Conservation (phyloP, 2,888 invertebrate species). For the Heliconius aoede region DNA sequence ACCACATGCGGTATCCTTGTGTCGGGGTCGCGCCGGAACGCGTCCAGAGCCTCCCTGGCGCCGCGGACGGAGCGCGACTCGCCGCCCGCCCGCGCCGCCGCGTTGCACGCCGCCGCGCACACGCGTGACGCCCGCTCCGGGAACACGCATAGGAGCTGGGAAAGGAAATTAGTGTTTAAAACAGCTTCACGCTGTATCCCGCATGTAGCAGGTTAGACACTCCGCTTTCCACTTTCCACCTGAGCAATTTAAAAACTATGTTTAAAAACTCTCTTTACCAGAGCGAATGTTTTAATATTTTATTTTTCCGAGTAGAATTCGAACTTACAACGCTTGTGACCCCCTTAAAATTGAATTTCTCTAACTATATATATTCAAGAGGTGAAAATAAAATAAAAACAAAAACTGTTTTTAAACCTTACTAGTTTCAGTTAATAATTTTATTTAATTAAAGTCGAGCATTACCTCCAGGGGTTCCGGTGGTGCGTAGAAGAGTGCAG, state of each 20-base stretch:
- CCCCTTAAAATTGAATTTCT: too few relatives aligned
- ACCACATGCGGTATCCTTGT: slow-evolving; percentile 85
- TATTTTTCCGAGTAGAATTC: too few relatives aligned
- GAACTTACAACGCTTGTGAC: too few relatives aligned
- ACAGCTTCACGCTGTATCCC: too few relatives aligned
- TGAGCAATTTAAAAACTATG: too few relatives aligned
- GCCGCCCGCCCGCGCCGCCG: slow-evolving; percentile 85
- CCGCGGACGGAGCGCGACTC: slow-evolving; percentile 82
- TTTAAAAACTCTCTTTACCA: too few relatives aligned
- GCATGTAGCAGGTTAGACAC: too few relatives aligned
- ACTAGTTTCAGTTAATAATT: neutral
- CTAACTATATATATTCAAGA: too few relatives aligned
- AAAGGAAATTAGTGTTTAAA: slow-evolving; percentile 35
- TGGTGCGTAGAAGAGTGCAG: slow-evolving; percentile 74
- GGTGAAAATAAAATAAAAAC: neutral
- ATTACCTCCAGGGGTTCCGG: slow-evolving; percentile 77
- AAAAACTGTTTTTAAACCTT: neutral
- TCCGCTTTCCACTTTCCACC: too few relatives aligned
- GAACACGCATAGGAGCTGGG: slow-evolving; percentile 89
- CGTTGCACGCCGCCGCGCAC: slow-evolving; percentile 85
- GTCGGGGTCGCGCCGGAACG: slow-evolving; percentile 74
- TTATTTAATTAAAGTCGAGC: neutral
- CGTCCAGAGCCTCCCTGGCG: slow-evolving; percentile 83
- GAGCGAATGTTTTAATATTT: too few relatives aligned
- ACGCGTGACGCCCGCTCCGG: slow-evolving; percentile 86